Percentiles rank a stretch among this genome's conserved stretches.
phyloP scores from a whole-genome alignment of 2,113 vertebrate species.

The Gambusia affinis region DNA sequence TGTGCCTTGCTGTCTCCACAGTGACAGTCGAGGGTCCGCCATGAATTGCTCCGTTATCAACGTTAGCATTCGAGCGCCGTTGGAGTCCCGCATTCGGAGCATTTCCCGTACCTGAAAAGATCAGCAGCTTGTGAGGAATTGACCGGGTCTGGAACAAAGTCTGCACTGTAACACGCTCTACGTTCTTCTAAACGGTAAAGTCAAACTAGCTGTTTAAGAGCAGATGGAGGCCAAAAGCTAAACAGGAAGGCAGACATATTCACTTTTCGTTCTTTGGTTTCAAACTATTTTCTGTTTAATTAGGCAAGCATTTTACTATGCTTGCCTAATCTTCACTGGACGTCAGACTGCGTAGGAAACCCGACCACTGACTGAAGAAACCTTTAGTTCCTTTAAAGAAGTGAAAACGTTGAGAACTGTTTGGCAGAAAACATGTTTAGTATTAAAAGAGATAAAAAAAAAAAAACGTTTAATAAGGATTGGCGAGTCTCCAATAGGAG shows the following conservation, averaged over 20 bases:
- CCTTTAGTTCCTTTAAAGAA: not conserved
- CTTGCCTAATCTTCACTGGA: not conserved
- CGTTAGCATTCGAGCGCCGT: constrained; percentile 96
- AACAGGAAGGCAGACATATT: not conserved
- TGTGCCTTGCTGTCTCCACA: constrained; percentile 98
- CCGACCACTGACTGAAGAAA: not conserved
- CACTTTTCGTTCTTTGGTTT: not conserved
- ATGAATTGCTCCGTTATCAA: constrained; percentile 98
- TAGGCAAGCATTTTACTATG: too few species aligned
- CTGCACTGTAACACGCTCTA: too few species aligned
- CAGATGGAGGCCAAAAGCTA: not conserved
- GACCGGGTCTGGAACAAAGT: not conserved
- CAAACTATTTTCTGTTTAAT: not conserved
- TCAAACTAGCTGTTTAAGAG: too few species aligned
- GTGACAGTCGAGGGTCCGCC: constrained; percentile 94
- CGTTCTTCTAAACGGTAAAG: not conserved
- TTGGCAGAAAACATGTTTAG: not conserved
- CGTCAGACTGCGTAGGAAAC: not conserved
- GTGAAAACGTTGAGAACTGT: not conserved
- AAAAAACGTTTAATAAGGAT: not conserved
- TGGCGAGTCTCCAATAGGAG: not conserved
- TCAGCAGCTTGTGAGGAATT: not conserved
- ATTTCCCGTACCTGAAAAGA: constrained; percentile 93
- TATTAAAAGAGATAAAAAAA: not conserved
- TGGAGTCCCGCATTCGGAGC: constrained; percentile 98